Conservation (phyloP, 2,113 vertebrate species). For the Brachypodius melanocephalos region DNA sequence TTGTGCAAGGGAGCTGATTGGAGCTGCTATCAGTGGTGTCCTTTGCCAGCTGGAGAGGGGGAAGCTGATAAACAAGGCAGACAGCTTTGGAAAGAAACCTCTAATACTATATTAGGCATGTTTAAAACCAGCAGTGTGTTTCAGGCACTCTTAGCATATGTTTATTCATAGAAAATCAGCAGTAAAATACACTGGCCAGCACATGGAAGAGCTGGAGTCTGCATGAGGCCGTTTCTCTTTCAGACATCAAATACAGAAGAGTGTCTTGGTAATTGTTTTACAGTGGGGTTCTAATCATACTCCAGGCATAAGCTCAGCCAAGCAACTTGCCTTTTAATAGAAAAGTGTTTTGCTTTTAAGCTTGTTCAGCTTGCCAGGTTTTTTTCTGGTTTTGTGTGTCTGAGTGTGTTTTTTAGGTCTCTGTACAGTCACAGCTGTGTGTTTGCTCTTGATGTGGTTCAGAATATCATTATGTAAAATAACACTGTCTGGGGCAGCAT, state of each 20-base stretch:
- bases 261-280: slow-evolving; percentile 69
- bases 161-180: slow-evolving; percentile 75
- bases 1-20: background rate
- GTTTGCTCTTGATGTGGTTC: background rate
- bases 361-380: slow-evolving; percentile 45
- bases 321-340: slow-evolving; percentile 65
- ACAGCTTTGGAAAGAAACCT: slow-evolving; percentile 48
- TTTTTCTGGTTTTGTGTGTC: background rate
- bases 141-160: slow-evolving; percentile 47
- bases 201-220: background rate
- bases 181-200: slow-evolving; percentile 50
- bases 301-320: slow-evolving; percentile 25
- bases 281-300: slow-evolving; percentile 69
- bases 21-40: slow-evolving; percentile 22
- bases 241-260: slow-evolving; percentile 58
- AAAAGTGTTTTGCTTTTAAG: slow-evolving; percentile 57
- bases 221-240: slow-evolving; percentile 55
- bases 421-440: background rate
- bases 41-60: slow-evolving; percentile 56
- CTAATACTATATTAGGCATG: slow-evolving; percentile 45
- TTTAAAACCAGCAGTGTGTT: slow-evolving; percentile 67
- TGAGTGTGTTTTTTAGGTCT: background rate
- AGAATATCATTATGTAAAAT: slow-evolving; percentile 49
- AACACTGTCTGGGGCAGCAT: background rate
- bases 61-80: slow-evolving; percentile 52